A percentile compares a stretch with the other conserved stretches of the same genome.
Evolutionary conservation across 2,797 vertebrate species (phyloP).

Genomic region (Forpus xanthops): DNA sequence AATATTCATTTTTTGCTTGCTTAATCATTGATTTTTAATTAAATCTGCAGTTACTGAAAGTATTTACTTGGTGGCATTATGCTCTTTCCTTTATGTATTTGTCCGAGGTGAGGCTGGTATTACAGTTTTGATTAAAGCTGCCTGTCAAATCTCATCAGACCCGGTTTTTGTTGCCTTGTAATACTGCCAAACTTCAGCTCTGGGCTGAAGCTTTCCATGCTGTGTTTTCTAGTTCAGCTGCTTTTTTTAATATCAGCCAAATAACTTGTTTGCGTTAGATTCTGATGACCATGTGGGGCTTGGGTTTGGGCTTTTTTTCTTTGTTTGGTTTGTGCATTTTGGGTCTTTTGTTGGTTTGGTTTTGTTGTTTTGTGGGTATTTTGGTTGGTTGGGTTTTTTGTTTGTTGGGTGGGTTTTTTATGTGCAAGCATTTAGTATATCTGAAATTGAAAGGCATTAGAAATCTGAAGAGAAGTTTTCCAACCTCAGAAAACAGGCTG

Average conservation of each 20-base stretch:
- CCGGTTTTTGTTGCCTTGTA: constrained; percentile 3
- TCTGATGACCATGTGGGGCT: rapidly evolving
- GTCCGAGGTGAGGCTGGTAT: background rate
- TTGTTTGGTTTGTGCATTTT: background rate
- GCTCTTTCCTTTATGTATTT: background rate
- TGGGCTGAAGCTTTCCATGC: background rate
- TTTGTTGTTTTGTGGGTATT: background rate
- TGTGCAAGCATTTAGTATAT: background rate
- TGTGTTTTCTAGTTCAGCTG: background rate
- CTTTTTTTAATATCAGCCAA: background rate
- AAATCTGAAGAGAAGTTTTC: background rate
- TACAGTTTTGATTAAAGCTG: background rate
- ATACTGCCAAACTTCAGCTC: background rate
- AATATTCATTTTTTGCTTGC: constrained; percentile 15
- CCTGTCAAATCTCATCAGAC: constrained; percentile 30
- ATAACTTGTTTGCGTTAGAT: background rate
- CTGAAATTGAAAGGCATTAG: background rate
- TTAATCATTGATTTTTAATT: constrained; percentile 45
- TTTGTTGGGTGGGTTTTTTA: background rate
- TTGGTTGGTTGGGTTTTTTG: background rate
- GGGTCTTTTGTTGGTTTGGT: background rate
- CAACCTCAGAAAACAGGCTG: background rate
- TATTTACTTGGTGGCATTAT: constrained; percentile 16
- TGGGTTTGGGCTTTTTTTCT: background rate
- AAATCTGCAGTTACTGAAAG: constrained; percentile 13